Percentiles rank a stretch among this genome's conserved stretches.
These are phyloP conservation scores for Therioaphis trifolii DNA, from an alignment of 2,888 invertebrate species.

Conservation along the genomic window DNA sequence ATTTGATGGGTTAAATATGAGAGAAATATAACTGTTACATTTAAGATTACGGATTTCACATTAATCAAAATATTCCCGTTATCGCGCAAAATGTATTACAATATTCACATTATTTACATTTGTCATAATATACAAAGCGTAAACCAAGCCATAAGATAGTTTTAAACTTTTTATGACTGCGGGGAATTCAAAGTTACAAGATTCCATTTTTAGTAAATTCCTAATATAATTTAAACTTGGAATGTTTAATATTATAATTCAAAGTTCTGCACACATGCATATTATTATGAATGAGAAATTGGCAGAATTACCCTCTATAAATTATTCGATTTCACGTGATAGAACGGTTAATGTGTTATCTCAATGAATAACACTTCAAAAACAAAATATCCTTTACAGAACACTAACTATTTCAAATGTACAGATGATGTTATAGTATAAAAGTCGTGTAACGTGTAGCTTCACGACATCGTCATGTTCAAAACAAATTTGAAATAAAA, in stretches of 20 bases:
- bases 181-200: constrained; percentile 35
- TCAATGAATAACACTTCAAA: not conserved
- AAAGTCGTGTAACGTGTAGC: too few relatives aligned
- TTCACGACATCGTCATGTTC: too few relatives aligned
- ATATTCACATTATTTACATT: constrained; percentile 37
- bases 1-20: not conserved
- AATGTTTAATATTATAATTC: constrained; percentile 27
- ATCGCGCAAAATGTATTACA: constrained; percentile 5
- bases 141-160: constrained; percentile 28
- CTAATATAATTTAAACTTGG: constrained; percentile 32
- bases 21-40: constrained; percentile 4
- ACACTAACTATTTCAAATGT: too few relatives aligned
- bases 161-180: constrained; percentile 51
- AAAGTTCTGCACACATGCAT: not conserved
- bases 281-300: not conserved
- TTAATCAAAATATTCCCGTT: constrained; percentile 45
- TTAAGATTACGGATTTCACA: constrained; percentile 44
- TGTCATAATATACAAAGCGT: constrained; percentile 25
- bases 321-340: not conserved
- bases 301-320: not conserved
- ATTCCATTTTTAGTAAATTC: constrained; percentile 26
- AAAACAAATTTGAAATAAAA: not conserved
- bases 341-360: not conserved
- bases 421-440: too few relatives aligned
- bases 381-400: too few relatives aligned